Conservation (phyloP, 2,888 invertebrate genomes). For the Saturnia japonica region DNA sequence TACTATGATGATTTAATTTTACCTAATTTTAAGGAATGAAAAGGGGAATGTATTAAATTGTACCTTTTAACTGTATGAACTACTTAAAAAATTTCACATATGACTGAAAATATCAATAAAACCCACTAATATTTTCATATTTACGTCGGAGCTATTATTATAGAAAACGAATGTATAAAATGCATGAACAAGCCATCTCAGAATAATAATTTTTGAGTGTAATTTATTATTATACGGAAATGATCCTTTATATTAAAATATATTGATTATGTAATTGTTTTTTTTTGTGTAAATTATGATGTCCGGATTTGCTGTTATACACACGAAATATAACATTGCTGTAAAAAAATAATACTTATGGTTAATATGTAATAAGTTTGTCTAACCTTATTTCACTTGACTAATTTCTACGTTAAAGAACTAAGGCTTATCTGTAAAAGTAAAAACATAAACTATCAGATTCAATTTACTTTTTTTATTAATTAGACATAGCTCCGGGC, state of each 20-base stretch:
- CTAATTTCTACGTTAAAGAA: background rate
- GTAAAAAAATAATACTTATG: background rate
- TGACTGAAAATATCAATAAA: too few species aligned
- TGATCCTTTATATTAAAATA: background rate
- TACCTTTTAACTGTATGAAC: background rate
- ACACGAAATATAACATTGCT: background rate
- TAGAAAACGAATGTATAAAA: too few species aligned
- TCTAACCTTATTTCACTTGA: background rate
- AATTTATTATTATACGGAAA: too few species aligned
- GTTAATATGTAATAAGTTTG: too few species aligned
- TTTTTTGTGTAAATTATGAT: background rate
- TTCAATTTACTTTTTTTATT: slow-evolving; percentile 1
- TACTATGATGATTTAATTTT: background rate
- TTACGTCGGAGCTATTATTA: too few species aligned
- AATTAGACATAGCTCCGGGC: slow-evolving; percentile 48
- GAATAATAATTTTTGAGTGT: too few species aligned
- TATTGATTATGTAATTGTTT: background rate
- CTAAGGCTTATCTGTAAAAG: background rate
- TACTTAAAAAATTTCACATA: too few species aligned
- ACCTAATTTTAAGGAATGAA: background rate
- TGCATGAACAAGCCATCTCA: too few species aligned
- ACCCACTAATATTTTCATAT: too few species aligned
- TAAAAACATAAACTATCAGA: background rate
- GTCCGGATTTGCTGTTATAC: background rate
- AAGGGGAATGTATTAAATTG: background rate